Base-by-base conservation (phyloP, 1,140 invertebrate species). In the Bombyx mandarina region DNA sequence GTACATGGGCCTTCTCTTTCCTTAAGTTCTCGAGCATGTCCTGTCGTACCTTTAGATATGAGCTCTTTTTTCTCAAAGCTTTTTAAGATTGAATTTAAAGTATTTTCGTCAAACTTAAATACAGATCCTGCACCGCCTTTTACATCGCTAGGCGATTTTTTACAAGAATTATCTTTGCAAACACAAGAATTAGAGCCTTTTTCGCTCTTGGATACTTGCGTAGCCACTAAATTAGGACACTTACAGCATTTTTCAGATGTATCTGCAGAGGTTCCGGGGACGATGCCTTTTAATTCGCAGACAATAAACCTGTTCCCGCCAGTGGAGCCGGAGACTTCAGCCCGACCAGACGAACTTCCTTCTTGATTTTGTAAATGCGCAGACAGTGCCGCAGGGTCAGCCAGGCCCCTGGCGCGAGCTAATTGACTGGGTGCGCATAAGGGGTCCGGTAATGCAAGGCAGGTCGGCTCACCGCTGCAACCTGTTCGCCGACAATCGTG, bases 401-500 rank as follows among this genome's bases (percentile, higher is more conserved):
- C 83, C 8, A 86, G 72, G 1, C 81, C 82, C 0, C 77, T 71
- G 22, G 82, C 80, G 8, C 83, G 79, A 2, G 85, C 80, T 46
- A 88, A 51, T 58, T 88, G 88, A 54, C 90, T 90, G 0, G 92
- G 92, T 10, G 85, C 84, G 71, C 93, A 94, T 22, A 91, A 82
- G 0, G 93, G 93, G 57, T 91, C 90, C 1, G 93, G 90, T 65
- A 91, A 88, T 10, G 89, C 90, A 70, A 93, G 79, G 66, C 93
- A 94, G 26, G 90, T 88, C 0, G 93, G 92, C 51, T 90, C 80
- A 35, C 93, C 93, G 60, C 91, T 90, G 66, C 93, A 94, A 57
- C 92, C 89, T 45, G 88, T 90, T 26, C 93, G 86, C 22, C 90
- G 89, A 65, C 93, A 95, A 57, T 93, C 90, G 69, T 94, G 93